Conservation (phyloP, 1,140 invertebrate species). For the Drosophila kepulauana region DNA sequence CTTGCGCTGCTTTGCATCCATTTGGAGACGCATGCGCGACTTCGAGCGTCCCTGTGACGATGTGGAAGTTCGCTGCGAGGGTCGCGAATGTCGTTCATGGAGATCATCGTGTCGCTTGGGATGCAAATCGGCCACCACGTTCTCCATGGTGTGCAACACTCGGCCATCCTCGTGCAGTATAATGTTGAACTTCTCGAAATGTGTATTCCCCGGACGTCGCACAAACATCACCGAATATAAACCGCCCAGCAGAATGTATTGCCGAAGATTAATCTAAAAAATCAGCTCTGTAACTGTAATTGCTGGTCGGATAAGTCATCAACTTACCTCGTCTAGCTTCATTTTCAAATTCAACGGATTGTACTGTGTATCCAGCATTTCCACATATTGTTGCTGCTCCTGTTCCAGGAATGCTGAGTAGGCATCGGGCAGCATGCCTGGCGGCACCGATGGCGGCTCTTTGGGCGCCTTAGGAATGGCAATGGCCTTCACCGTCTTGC, state of each 20-base stretch:
- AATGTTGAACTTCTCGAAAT: constrained; percentile 65
- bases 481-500: neutral
- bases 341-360: constrained; percentile 59
- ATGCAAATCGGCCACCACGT: constrained; percentile 40
- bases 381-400: constrained; percentile 60
- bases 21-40: constrained; percentile 2
- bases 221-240: constrained; percentile 64
- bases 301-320: too few relatives aligned
- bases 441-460: constrained; percentile 34
- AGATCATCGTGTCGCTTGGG: neutral
- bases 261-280: constrained; percentile 67
- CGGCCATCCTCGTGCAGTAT: constrained; percentile 63
- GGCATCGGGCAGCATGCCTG: constrained; percentile 58
- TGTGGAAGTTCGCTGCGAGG: neutral
- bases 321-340: constrained; percentile 48
- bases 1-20: neutral
- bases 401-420: constrained; percentile 39
- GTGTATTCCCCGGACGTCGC: constrained; percentile 44
- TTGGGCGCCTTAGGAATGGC: constrained; percentile 60
- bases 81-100: neutral
- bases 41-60: neutral
- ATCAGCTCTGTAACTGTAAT: too few relatives aligned
- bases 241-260: constrained; percentile 68
- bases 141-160: constrained; percentile 38
- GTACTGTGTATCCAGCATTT: constrained; percentile 56